phyloP scores from a whole-genome alignment of 64 coral and sea anemone genomes.

The Stylophora pistillata region DNA sequence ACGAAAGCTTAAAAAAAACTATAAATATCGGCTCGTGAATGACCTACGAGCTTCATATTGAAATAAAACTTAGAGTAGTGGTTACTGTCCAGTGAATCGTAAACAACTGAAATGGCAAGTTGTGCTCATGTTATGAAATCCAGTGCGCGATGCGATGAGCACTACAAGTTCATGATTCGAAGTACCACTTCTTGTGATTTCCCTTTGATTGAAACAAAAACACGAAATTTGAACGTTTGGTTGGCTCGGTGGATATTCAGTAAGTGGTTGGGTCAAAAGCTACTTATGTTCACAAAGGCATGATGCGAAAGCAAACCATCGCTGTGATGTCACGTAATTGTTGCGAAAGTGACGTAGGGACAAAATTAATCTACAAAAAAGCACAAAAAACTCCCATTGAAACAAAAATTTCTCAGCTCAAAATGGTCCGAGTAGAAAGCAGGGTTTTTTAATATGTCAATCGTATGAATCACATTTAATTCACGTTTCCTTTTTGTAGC shows the following conservation, averaged over 20 bases:
- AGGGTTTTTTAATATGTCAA: background rate
- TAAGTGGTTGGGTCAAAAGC: slow-evolving; percentile 29
- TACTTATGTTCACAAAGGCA: slow-evolving; percentile 34
- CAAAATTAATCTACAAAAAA: background rate
- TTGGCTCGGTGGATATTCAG: slow-evolving; percentile 4
- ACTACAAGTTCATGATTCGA: background rate
- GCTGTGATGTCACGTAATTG: slow-evolving; percentile 37
- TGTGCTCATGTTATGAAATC: background rate
- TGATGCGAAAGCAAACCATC: slow-evolving; percentile 25
- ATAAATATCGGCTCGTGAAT: no score
- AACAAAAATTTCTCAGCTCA: background rate
- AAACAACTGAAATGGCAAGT: no score
- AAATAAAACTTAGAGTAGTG: no score
- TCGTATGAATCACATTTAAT: background rate
- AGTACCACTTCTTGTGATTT: background rate
- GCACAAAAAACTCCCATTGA: no score
- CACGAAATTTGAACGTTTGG: slow-evolving; percentile 14
- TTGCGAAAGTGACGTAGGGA: background rate
- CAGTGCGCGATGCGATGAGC: background rate
- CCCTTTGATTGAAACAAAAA: slow-evolving; percentile 2
- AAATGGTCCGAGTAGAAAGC: background rate
- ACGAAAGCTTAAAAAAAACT: no score
- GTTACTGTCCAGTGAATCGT: no score
- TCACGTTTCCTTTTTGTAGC: slow-evolving; percentile 4
- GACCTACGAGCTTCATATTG: no score